Percentiles rank a stretch among this genome's conserved stretches.
phyloP scores from a whole-genome alignment of 2,113 vertebrate genomes.

The Chamaea fasciata region DNA sequence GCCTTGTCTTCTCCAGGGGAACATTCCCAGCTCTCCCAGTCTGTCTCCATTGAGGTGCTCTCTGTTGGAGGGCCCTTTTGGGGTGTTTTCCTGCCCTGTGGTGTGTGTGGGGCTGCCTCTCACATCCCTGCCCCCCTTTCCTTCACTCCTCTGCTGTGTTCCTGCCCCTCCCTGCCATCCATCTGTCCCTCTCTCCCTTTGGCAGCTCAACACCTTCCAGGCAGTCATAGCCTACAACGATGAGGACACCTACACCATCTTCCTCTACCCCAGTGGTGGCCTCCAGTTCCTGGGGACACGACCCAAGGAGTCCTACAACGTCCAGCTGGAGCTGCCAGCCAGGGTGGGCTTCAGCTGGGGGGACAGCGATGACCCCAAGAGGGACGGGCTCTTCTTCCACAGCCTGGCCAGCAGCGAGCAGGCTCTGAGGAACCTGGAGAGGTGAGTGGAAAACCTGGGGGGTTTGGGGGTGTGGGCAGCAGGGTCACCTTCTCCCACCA shows the following conservation, averaged over 20 bases:
- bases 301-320: constrained; percentile 90
- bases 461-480: rapidly evolving
- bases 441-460: constrained; percentile 68
- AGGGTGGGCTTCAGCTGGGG: constrained; percentile 92
- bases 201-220: constrained; percentile 94
- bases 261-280: constrained; percentile 86
- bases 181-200: neutral
- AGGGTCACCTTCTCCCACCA: neutral
- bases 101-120: neutral
- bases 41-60: neutral
- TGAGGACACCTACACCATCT: constrained; percentile 82
- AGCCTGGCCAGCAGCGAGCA: constrained; percentile 82
- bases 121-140: neutral
- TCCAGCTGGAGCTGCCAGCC: constrained; percentile 88
- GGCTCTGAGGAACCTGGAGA: constrained; percentile 84
- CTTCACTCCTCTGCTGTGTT: neutral
- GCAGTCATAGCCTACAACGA: constrained; percentile 84
- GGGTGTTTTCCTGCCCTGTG: rapidly evolving
- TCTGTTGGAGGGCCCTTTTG: neutral
- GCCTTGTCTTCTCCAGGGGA: neutral
- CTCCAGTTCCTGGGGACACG: constrained; percentile 89
- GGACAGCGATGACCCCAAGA: constrained; percentile 70
- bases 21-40: neutral
- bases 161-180: neutral
- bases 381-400: constrained; percentile 81